phyloP scores from a whole-genome alignment of 2,888 invertebrate species.

The Chironomus tentans region DNA sequence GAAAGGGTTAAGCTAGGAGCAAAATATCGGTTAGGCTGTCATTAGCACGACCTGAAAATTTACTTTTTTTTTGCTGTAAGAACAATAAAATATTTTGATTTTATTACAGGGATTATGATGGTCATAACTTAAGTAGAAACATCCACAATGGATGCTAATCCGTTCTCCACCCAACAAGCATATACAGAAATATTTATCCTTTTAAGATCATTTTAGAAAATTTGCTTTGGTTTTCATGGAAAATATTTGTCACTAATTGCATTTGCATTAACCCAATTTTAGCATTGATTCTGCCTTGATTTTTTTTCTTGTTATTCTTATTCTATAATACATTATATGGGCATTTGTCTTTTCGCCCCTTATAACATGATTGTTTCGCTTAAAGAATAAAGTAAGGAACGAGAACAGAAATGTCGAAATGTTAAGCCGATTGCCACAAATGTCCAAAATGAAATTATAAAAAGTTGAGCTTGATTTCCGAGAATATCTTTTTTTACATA shows the following conservation, averaged over 20 bases:
- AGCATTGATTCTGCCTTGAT: neutral
- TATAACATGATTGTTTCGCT: neutral
- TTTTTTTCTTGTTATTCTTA: neutral
- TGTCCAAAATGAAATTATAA: neutral
- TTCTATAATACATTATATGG: too few species aligned
- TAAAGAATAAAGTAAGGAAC: neutral
- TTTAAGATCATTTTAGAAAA: neutral
- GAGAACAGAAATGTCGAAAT: neutral
- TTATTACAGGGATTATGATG: slow-evolving; percentile 14
- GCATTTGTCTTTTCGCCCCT: neutral
- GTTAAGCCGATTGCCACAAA: neutral
- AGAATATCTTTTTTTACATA: neutral
- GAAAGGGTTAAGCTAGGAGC: neutral
- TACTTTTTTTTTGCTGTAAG: too few species aligned
- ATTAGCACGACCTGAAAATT: neutral
- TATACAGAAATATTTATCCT: neutral
- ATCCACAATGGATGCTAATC: neutral
- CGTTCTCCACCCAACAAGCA: neutral
- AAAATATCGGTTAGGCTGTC: neutral
- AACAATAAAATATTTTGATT: slow-evolving; percentile 16
- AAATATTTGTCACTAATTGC: neutral
- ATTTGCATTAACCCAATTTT: slow-evolving; percentile 2
- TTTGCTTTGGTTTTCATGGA: slow-evolving; percentile 10
- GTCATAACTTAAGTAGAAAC: neutral
- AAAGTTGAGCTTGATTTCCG: neutral